Evolutionary conservation across 2,888 invertebrate genomes (phyloP).

Genomic region (Drosophila antonietae): DNA sequence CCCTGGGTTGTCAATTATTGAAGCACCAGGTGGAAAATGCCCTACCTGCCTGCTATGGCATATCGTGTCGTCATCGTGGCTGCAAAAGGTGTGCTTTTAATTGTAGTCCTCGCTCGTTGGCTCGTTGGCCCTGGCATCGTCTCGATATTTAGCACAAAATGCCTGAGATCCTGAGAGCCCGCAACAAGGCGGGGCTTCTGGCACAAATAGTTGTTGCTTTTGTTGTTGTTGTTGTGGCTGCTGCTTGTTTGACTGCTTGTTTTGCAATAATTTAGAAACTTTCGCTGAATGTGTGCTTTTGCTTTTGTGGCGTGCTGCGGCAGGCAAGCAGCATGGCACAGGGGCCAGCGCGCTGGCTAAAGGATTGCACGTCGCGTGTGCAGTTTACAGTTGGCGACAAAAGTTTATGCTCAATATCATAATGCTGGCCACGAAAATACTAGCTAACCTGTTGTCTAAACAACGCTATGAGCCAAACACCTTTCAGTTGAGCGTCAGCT

Average conservation of each 20-base stretch:
- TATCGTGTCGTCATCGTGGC: constrained; percentile 43
- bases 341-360: constrained; percentile 21
- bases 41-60: background rate
- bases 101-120: constrained; percentile 69
- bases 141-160: constrained; percentile 69
- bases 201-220: constrained; percentile 52
- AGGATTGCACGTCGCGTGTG: constrained; percentile 49
- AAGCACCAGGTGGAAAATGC: no score
- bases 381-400: constrained; percentile 46
- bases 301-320: constrained; percentile 53
- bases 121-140: constrained; percentile 52
- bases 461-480: constrained; percentile 5
- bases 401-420: constrained; percentile 47
- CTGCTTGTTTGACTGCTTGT: constrained; percentile 69
- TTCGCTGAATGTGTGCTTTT: constrained; percentile 76
- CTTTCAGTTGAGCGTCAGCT: background rate
- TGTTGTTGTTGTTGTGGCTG: constrained; percentile 25
- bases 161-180: constrained; percentile 43
- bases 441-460: constrained; percentile 9
- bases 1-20: no score
- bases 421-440: constrained; percentile 18
- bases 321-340: background rate
- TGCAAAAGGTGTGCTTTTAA: constrained; percentile 81
- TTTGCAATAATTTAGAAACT: constrained; percentile 80
- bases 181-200: constrained; percentile 42